A percentile compares a stretch with the other conserved stretches of the same genome.
Conservation (phyloP, 2,113 vertebrate genomes). For the Callocephalon fimbriatum region DNA sequence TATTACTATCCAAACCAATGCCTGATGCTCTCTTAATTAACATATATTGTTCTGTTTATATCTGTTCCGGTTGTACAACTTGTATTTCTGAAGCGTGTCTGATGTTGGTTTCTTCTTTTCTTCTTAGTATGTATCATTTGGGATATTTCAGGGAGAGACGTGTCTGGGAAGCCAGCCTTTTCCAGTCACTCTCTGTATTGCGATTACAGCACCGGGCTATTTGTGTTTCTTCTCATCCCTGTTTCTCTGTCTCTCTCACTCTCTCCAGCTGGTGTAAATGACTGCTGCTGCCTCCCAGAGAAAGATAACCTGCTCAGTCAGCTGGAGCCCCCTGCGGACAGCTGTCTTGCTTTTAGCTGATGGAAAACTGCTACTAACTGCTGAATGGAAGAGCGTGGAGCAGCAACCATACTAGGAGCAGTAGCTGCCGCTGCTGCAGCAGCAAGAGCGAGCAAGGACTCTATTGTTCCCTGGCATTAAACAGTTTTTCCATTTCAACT, state of each 20-base stretch:
- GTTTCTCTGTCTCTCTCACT: conserved; percentile 62
- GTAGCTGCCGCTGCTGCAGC: background rate
- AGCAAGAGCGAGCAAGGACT: conserved; percentile 44
- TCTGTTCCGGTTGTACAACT: background rate
- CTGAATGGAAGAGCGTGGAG: conserved; percentile 75
- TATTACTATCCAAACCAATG: background rate
- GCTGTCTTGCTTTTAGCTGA: conserved; percentile 75
- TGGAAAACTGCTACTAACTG: conserved; percentile 71
- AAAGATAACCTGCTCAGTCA: conserved; percentile 79
- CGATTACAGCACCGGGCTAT: conserved; percentile 61
- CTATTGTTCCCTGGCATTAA: conserved; percentile 83
- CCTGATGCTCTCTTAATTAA: conserved; percentile 4
- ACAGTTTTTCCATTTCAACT: conserved; percentile 65
- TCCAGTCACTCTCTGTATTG: conserved; percentile 29
- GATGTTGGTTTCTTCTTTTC: background rate
- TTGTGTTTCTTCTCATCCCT: conserved; percentile 56
- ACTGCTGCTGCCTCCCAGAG: conserved; percentile 76
- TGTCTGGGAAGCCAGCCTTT: conserved; percentile 33
- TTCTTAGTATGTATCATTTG: background rate
- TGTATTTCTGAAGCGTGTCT: background rate
- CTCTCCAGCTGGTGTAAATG: conserved; percentile 81
- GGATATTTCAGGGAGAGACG: conserved; percentile 1
- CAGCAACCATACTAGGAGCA: conserved; percentile 25
- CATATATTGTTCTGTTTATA: background rate
- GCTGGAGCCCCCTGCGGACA: conserved; percentile 81